These are phyloP conservation scores for Delichon dasypus DNA, from an alignment of 2,797 vertebrate species.

Conservation along the genomic window DNA sequence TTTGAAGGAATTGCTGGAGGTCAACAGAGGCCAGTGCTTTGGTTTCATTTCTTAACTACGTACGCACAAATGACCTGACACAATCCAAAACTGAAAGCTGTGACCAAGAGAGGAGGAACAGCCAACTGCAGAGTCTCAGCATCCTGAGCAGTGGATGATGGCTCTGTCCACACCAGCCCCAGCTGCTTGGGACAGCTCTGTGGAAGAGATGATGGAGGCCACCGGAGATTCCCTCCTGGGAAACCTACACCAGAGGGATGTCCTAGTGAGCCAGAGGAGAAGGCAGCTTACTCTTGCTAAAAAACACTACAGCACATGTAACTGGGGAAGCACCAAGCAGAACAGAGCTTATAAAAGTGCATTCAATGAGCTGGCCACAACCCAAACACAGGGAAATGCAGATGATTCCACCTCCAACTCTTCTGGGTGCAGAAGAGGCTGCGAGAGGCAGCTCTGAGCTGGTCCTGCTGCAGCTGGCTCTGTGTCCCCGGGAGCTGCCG, in stretches of 20 bases:
- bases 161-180: neutral
- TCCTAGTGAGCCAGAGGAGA: neutral
- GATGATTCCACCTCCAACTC: neutral
- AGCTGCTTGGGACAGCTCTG: neutral
- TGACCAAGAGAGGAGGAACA: neutral
- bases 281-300: neutral
- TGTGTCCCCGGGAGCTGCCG: neutral
- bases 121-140: neutral
- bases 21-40: neutral
- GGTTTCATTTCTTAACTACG: neutral
- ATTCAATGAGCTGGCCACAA: neutral
- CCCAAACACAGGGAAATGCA: neutral
- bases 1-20: conserved; percentile 31
- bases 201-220: neutral
- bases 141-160: neutral
- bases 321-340: neutral
- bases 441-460: neutral
- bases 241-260: neutral
- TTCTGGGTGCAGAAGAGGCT: neutral
- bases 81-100: neutral
- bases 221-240: neutral
- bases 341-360: neutral
- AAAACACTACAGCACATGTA: neutral
- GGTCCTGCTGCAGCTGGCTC: neutral
- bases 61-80: neutral